Base-by-base conservation (phyloP, 2,797 vertebrate genomes). In the Halcyon badia region DNA sequence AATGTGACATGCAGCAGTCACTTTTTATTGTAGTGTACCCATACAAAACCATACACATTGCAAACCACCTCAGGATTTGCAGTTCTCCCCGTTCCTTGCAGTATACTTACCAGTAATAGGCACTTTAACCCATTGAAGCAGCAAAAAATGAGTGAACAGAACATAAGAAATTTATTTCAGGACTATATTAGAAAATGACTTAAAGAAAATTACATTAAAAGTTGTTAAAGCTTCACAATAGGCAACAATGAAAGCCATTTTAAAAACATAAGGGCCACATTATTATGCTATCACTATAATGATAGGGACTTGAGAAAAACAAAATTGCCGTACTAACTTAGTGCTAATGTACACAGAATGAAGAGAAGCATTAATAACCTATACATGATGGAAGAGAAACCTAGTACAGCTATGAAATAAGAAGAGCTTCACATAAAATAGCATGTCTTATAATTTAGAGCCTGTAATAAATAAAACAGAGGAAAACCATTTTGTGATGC, bases 91-190 rank as follows among this genome's bases (percentile, higher is more conserved):
- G 42, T 83, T 92, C 71, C 88, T 96, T 37, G 33, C 39, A 83
- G 94, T 77, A 96, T 95, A 99, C 99, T 99, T 98, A 99, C 99
- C 99, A 95, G 99, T 99, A 98, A 99, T 99, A 96, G 99, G 99
- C 97, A 99, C 99, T 99, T 98, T 97, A 98, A 97, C 96, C 98
- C 98, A 97, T 97, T 91, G 97, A 97, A 98, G 99, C 99, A 99
- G 98, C 98, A 98, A 98, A 98, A 98, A 97, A 94, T 82, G 62
- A 97, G 66, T 90, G 97, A 97, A 97, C 87, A 98, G 97, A 97
- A 98, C 71, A 94, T 86, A 93, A 97, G 94, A 96, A 90, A 94
- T 95, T 96, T 89, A 97, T 96, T 96, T 97, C 81, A 97, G 92
- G 83, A 73, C 57, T 89, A 39, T 70, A 73, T 83, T 88, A 94